A percentile compares a stretch with the other conserved stretches of the same genome.
Evolutionary conservation across 2,888 invertebrate genomes (phyloP).

Genomic region (Eupeodes latifasciatus): DNA sequence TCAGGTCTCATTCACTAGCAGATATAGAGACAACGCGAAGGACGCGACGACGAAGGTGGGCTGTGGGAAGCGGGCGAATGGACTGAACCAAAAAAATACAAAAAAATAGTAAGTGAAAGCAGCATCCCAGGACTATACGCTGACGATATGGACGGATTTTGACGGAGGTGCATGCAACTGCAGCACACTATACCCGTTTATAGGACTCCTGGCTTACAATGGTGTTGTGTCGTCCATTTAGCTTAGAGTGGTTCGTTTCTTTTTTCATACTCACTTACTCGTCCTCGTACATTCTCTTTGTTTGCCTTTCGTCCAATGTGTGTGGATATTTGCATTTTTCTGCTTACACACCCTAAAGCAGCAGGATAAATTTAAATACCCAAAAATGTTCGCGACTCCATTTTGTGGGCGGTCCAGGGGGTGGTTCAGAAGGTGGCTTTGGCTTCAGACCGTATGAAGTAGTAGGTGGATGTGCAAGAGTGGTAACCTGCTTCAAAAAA

Average conservation of each 20-base stretch:
- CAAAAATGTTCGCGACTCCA: constrained; percentile 76
- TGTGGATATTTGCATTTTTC: constrained; percentile 65
- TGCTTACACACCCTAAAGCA: constrained; percentile 47
- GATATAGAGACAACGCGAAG: constrained; percentile 49
- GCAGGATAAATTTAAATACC: constrained; percentile 71
- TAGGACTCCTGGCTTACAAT: constrained; percentile 68
- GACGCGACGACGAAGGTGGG: neutral
- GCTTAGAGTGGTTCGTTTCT: constrained; percentile 48
- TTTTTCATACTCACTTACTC: constrained; percentile 3
- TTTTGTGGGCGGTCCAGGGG: constrained; percentile 33
- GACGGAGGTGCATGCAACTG: constrained; percentile 41
- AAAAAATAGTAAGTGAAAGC: constrained; percentile 20
- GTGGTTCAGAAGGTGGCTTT: neutral
- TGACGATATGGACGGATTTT: neutral
- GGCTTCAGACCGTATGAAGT: neutral
- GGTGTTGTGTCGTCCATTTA: constrained; percentile 73
- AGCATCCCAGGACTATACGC: constrained; percentile 37
- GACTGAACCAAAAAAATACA: neutral
- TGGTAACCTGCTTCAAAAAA: too few species aligned
- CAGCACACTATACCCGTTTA: neutral
- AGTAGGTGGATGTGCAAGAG: neutral
- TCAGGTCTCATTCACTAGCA: constrained; percentile 33
- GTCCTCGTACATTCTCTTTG: neutral
- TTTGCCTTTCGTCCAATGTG: constrained; percentile 21
- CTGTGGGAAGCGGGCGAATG: neutral